Evolutionary conservation across 2,797 vertebrate genomes (phyloP).

Genomic region (Leptodactylus fallax): DNA sequence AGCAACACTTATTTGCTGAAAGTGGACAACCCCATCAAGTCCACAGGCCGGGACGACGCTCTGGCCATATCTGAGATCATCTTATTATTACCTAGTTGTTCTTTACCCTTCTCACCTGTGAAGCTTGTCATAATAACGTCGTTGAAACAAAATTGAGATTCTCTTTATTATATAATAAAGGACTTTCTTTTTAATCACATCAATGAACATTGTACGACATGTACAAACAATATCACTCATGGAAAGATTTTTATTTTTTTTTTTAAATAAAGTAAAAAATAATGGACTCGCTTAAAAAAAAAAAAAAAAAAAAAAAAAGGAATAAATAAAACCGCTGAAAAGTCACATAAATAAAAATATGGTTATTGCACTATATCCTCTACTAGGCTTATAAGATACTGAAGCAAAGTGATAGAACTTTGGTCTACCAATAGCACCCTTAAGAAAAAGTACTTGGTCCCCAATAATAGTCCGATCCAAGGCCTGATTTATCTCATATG

Average conservation of each 20-base stretch:
- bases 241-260: neutral
- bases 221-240: neutral
- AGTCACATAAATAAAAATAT: neutral
- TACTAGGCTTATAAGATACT: neutral
- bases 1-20: too few relatives aligned
- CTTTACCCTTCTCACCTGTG: too few relatives aligned
- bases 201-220: neutral
- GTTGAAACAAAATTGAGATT: neutral
- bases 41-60: too few relatives aligned
- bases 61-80: too few relatives aligned
- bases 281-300: neutral
- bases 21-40: too few relatives aligned
- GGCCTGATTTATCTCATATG: too few relatives aligned
- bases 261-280: neutral
- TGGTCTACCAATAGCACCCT: slow-evolving; percentile 13
- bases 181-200: neutral
- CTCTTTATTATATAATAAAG: neutral
- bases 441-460: neutral
- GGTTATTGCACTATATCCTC: neutral
- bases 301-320: too few relatives aligned
- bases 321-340: slow-evolving; percentile 10
- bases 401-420: neutral
- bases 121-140: neutral
- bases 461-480: neutral
- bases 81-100: too few relatives aligned